Evolutionary conservation across 2,797 vertebrate species (phyloP), one percentile per base, ranked within the genome.

Genomic region (Hypotaenidia okinawae): DNA sequence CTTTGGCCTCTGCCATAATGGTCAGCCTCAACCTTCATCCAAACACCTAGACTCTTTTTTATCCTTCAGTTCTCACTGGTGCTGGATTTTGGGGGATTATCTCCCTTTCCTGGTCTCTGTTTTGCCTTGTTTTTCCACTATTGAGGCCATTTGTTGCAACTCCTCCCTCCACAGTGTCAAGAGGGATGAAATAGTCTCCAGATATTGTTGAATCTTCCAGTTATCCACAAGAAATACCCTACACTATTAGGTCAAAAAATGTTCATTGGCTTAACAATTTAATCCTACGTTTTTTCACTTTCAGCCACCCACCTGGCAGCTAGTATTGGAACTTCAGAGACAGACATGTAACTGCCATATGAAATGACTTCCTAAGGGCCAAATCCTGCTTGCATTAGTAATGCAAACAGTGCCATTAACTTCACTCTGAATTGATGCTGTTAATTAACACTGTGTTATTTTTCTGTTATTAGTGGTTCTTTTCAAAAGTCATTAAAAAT

Each of bases 401-500:
- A 94, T 32, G 43, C 43, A 89, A 93, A 90, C 30, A 84, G n/a
- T 58, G 59, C 61, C 59, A 87, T 96, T 96, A 95, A 93, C 90
- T 96, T 94, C 89, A 94, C 16, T 91, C 81, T 92, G 91, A 97
- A 94, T 79, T 94, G 77, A 93, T 89, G 80, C 74, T 80, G 76
- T 93, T 96, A 96, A 94, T 94, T 95, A 94, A 92, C 70, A 49
- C 6, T 33, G 58, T 90, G 33, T 33, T 95, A 51, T 94, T 96
- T 94, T 97, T 86, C 70, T 88, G 67, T 93, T 97, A 82, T 95
- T 95, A 92, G 67, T 72, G 58, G 61, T 90, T 95, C 51, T 79
- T 94, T 90, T 96, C 83, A 95, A 86, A 95, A 95, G 76, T 81
- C 68, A 78, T 89, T 93, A 94, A 94, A 87, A 96, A 95, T 95